Conservation (phyloP, 2,888 invertebrate species). For the Drosophila subquinaria region DNA sequence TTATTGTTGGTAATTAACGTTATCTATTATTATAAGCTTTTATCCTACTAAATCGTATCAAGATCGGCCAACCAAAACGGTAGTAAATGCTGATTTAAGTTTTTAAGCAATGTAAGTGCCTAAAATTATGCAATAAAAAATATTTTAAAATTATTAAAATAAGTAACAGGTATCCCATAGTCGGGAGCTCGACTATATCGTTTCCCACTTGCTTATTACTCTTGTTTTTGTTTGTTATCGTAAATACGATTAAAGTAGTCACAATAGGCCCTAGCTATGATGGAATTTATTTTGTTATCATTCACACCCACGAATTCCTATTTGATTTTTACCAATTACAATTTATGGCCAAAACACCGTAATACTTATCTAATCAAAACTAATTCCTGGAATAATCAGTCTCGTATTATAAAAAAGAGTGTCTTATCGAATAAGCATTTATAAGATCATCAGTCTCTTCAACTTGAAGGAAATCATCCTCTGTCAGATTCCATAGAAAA, state of each 20-base stretch:
- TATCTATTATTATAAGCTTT: too few relatives aligned
- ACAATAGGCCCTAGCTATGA: not conserved
- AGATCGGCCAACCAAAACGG: too few relatives aligned
- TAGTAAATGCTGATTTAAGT: too few relatives aligned
- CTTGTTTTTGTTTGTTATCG: slow-evolving; percentile 11
- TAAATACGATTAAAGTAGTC: not conserved
- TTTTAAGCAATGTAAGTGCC: too few relatives aligned
- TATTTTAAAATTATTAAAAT: too few relatives aligned
- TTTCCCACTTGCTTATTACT: not conserved
- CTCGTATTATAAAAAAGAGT: not conserved
- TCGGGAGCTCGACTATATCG: too few relatives aligned
- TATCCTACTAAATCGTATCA: too few relatives aligned
- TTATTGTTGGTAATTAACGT: too few relatives aligned
- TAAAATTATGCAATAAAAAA: too few relatives aligned
- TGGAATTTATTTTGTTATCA: not conserved
- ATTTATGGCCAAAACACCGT: not conserved
- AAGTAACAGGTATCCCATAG: too few relatives aligned
- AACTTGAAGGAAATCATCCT: not conserved
- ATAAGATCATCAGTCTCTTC: not conserved
- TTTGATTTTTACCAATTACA: slow-evolving; percentile 8
- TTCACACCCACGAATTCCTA: not conserved
- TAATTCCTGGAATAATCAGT: slow-evolving; percentile 13
- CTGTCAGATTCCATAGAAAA: too few relatives aligned
- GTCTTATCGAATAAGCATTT: slow-evolving; percentile 9
- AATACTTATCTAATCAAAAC: slow-evolving; percentile 18